A percentile compares a stretch with the other conserved stretches of the same genome.
phyloP scores from a whole-genome alignment of 2,888 invertebrate genomes.

The Apodemia zela region DNA sequence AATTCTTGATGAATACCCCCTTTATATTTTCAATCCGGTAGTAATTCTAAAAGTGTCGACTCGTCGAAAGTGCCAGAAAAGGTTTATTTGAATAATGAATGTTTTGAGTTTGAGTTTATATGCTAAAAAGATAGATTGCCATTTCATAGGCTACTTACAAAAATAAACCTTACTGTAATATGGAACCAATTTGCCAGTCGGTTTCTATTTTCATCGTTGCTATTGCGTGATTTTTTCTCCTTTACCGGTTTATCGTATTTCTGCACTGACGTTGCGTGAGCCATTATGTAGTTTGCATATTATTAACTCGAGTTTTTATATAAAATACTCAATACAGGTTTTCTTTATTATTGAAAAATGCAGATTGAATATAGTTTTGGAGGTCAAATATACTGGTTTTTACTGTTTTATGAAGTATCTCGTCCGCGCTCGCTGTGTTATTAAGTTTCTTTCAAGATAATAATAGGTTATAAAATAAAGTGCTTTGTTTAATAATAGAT shows the following conservation, averaged over 20 bases:
- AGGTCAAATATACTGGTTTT: slow-evolving; percentile 14
- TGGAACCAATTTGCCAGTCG: slow-evolving; percentile 17
- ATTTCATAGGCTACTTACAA: not conserved
- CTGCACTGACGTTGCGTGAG: slow-evolving; percentile 54
- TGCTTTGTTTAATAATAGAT: not conserved
- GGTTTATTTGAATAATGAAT: too few species aligned
- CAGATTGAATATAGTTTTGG: slow-evolving; percentile 17
- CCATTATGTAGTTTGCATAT: slow-evolving; percentile 49
- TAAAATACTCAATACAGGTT: slow-evolving; percentile 22
- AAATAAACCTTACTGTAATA: slow-evolving; percentile 5
- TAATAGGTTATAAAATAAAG: not conserved
- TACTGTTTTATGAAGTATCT: slow-evolving; percentile 5
- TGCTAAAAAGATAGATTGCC: not conserved
- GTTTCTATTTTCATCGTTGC: slow-evolving; percentile 41
- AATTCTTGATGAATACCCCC: not conserved
- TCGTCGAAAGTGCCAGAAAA: too few species aligned
- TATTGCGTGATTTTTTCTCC: slow-evolving; percentile 48
- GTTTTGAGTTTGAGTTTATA: too few species aligned
- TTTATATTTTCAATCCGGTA: too few species aligned
- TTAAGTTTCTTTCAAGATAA: slow-evolving; percentile 5
- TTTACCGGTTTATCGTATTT: slow-evolving; percentile 34
- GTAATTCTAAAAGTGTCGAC: too few species aligned
- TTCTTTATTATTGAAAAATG: slow-evolving; percentile 20
- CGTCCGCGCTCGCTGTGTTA: not conserved
- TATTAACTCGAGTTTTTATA: slow-evolving; percentile 38